Conservation (phyloP, 2,888 invertebrate species). For the Mythimna vitellina region DNA sequence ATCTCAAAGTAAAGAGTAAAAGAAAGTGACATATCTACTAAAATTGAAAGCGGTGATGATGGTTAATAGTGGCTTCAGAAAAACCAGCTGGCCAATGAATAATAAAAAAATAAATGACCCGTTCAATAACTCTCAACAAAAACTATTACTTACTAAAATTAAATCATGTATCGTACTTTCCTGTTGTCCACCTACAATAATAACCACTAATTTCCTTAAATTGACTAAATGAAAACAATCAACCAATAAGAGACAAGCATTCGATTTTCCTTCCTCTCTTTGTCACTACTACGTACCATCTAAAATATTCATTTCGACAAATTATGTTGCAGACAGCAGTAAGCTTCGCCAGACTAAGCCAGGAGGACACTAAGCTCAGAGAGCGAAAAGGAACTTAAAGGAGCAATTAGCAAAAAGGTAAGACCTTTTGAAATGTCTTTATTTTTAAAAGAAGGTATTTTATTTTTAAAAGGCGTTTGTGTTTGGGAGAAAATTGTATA, state of each 20-base stretch:
- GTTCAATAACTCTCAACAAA: not conserved
- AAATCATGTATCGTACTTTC: not conserved
- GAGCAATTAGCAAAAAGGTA: constrained; percentile 50
- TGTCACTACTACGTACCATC: not conserved
- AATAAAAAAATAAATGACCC: not conserved
- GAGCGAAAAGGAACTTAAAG: constrained; percentile 23
- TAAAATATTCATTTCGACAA: constrained; percentile 43
- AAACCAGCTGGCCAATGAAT: too few species aligned
- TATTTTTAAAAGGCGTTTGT: constrained; percentile 8
- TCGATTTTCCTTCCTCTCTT: constrained; percentile 11
- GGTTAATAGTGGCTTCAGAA: too few species aligned
- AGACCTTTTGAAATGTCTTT: constrained; percentile 28
- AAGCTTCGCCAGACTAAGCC: constrained; percentile 29
- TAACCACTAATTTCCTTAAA: not conserved
- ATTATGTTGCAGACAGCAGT: constrained; percentile 53
- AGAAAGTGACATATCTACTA: too few species aligned
- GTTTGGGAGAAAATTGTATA: not conserved
- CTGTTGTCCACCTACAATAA: not conserved
- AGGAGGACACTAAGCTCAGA: constrained; percentile 35
- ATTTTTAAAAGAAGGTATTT: constrained; percentile 8
- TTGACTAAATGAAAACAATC: constrained; percentile 11
- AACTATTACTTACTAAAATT: not conserved
- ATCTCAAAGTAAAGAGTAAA: too few species aligned
- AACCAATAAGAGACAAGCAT: not conserved
- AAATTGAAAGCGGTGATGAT: too few species aligned